Evolutionary conservation across 2,797 vertebrate species (phyloP).

Genomic region (Sebastes kiyomatsui): DNA sequence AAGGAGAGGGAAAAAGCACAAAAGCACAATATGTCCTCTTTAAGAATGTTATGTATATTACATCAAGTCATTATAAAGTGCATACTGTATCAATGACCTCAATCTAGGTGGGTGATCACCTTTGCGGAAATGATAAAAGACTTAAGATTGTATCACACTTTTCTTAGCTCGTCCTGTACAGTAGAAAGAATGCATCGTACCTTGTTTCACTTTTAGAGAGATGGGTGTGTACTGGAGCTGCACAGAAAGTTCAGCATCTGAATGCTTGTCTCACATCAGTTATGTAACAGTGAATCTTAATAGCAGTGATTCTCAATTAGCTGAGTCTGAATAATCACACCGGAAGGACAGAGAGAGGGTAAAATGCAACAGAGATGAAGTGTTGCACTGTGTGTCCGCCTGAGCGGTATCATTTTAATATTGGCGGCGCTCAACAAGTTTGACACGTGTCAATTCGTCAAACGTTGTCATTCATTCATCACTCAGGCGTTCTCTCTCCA

Average conservation of each 20-base stretch:
- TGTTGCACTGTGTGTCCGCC: not conserved
- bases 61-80: not conserved
- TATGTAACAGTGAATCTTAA: not conserved
- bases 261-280: not conserved
- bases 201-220: not conserved
- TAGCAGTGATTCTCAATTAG: conserved; percentile 1
- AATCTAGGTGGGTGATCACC: not conserved
- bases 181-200: not conserved
- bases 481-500: conserved; percentile 4
- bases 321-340: conserved; percentile 20
- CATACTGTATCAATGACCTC: not conserved
- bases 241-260: not conserved
- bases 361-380: conserved; percentile 6
- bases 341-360: conserved; percentile 7
- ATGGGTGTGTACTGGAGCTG: not conserved
- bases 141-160: not conserved
- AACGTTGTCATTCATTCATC: conserved; percentile 24
- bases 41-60: not conserved
- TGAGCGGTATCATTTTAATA: conserved; percentile 12
- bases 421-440: not conserved
- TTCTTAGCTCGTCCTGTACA: not conserved
- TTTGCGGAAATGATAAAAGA: not conserved
- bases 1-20: too few relatives aligned
- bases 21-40: too few relatives aligned
- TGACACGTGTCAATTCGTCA: conserved; percentile 18